Evolutionary conservation across 2,113 vertebrate species (phyloP), one percentile per base, ranked within the genome.

Genomic region (Equus przewalskii): DNA sequence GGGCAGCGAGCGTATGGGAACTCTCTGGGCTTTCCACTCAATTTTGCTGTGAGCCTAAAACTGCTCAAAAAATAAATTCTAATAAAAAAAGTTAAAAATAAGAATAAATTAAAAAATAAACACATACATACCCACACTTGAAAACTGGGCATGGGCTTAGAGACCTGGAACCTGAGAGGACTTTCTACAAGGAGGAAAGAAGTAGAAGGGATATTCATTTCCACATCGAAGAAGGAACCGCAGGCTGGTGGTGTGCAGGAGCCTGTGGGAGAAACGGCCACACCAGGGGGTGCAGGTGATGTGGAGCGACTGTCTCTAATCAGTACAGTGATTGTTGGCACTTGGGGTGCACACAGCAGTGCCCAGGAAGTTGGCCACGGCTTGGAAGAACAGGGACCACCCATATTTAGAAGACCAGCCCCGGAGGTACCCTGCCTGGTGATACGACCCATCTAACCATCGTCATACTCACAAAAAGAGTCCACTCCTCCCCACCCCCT

Each of bases 261-360:
- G 9, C 28, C 26, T 0, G 0, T 2, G 15, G 49, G 60, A 69
- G 30, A 60, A 49, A 11, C 0, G 10, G 13, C 28, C 11, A 19
- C 33, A 11, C 11, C 0, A 26, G 26, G 24, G 16, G 26, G 28
- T 36, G 13, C 16, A 0, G 1, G 13, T 46, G 64, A 8, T 6
- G 8, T 4, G 10, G 16, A 51, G 36, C 36, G 21, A 21, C 54
- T 6, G 1, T 18, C 78, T 51, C 36, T n/a, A 4, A 11, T 22
- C 18, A 60, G 8, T 51, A 36, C 44, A n/a, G 41, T n/a, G n/a
- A n/a, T 16, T 21, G 3, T 41, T 18, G 30, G 12, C 33, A 3
- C 7, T 7, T 14, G 46, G 24, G 46, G 15, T 11, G 28, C 76
- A 84, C 33, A 21, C 15, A 18, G 9, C 3, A 19, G 33, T 14